These are phyloP conservation scores for Drosophila mulleri DNA, from an alignment of 2,888 invertebrate genomes.

Conservation along the genomic window DNA sequence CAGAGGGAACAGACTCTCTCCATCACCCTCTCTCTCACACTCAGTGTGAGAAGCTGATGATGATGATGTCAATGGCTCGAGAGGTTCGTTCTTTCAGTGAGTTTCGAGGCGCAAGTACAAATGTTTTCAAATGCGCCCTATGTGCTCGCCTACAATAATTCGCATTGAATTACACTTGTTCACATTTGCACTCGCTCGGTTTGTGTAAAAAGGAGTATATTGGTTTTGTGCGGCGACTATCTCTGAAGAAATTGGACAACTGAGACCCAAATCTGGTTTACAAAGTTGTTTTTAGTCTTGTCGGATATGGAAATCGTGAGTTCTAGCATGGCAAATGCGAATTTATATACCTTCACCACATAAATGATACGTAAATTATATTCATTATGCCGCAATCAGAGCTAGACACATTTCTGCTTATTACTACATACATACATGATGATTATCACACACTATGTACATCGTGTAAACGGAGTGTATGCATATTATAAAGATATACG, in stretches of 20 bases:
- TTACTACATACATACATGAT: background rate
- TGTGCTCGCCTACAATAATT: constrained; percentile 53
- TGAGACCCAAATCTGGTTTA: background rate
- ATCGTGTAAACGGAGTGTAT: background rate
- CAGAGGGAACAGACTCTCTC: constrained; percentile 18
- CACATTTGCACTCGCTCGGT: background rate
- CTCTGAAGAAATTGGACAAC: background rate
- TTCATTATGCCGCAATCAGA: background rate
- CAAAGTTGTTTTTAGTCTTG: background rate
- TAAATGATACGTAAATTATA: background rate
- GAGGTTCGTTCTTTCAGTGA: constrained; percentile 16
- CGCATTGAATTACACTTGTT: constrained; percentile 74
- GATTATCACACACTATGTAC: background rate
- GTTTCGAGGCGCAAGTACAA: constrained; percentile 50
- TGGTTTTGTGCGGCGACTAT: background rate
- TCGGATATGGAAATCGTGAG: background rate
- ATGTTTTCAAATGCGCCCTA: constrained; percentile 63
- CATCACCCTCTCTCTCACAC: background rate
- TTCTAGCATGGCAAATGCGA: background rate
- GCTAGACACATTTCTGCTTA: background rate
- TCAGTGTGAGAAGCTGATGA: constrained; percentile 27
- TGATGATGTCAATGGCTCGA: constrained; percentile 66
- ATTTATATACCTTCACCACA: background rate
- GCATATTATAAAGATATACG: no score
- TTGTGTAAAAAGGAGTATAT: background rate